Percentiles rank a stretch among this genome's conserved stretches.
Conservation (phyloP, 2,888 invertebrate species). For the Aleiodes testaceus region DNA sequence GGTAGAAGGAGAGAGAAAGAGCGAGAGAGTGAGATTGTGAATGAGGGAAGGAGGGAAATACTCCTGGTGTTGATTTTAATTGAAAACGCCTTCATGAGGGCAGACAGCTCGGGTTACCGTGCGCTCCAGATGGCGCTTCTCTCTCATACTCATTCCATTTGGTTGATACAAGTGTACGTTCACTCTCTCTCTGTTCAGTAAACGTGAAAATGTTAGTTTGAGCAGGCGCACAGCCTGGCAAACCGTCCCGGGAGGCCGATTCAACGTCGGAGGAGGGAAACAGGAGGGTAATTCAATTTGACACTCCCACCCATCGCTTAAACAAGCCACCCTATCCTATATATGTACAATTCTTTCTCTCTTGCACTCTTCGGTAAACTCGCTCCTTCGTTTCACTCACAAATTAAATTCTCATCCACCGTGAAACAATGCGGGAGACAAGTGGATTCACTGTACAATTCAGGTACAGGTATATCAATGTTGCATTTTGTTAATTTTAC, state of each 20-base stretch:
- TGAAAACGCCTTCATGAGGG: constrained; percentile 67
- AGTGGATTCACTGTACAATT: constrained; percentile 44
- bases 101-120: constrained; percentile 43
- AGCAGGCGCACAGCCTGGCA: constrained; percentile 56
- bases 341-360: constrained; percentile 42
- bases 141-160: constrained; percentile 5
- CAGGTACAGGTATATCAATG: neutral
- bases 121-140: constrained; percentile 24
- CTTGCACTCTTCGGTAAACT: constrained; percentile 19
- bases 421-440: constrained; percentile 69
- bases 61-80: constrained; percentile 66
- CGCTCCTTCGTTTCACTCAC: constrained; percentile 47
- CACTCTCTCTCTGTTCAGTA: constrained; percentile 11
- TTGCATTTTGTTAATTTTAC: constrained; percentile 14
- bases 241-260: constrained; percentile 64
- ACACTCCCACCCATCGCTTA: constrained; percentile 71
- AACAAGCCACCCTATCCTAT: constrained; percentile 63
- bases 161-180: neutral
- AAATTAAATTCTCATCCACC: constrained; percentile 72
- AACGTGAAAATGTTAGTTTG: constrained; percentile 43
- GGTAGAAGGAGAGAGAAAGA: constrained; percentile 34
- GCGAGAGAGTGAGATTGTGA: constrained; percentile 38
- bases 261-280: constrained; percentile 48
- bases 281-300: constrained; percentile 71
- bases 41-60: constrained; percentile 47